Evolutionary conservation across 2,888 invertebrate species (phyloP), one percentile per base, ranked within the genome.

Genomic region (Apoderus coryli): DNA sequence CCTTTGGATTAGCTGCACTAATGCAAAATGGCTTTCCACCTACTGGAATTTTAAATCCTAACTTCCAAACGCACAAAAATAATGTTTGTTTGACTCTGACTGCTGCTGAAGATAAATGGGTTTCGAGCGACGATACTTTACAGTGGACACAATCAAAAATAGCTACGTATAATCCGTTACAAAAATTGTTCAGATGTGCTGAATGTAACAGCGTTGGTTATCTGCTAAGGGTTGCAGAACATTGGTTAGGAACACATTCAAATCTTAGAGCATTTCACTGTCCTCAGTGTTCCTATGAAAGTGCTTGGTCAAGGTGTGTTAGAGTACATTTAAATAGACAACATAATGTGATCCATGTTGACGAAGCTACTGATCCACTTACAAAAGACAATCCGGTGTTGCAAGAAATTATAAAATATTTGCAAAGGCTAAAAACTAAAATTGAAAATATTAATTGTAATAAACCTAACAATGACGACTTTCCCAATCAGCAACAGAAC

Each of bases 101-200:
- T n/a, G 24, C 37, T 10, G 31, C 45, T 29, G 57, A 59, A 44
- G 63, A 64, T 37, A 56, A 61, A 37, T 78, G 78, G 78, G 67
- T 75, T 39, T 67, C 72, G 28, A 76, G 73, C 44, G 76, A 77
- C 43, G 76, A 78, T 51, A 65, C 66, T 37, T 63, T 79, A 35
- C 68, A 70, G 38, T 79, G 78, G 75, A 77, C 78, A 36, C 73
- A 75, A 49, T 81, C 81, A 22, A 78, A 79, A 58, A 70, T 84
- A 37, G 82, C 81, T 31, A 74, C 77, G 43, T 84, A 79, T 60
- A 79, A 78, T 60, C 73, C 76, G 2, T 68, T 72, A 33, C 77
- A 78, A 56, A 73, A 78, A 35, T 63, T 78, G 31, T 78, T 78
- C 60, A 68, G 76, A 48, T 78, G 79, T 57, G 65, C 72, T 27